These are phyloP conservation scores for Lasiommata megera DNA, from an alignment of 2,888 invertebrate genomes.

Conservation along the genomic window DNA sequence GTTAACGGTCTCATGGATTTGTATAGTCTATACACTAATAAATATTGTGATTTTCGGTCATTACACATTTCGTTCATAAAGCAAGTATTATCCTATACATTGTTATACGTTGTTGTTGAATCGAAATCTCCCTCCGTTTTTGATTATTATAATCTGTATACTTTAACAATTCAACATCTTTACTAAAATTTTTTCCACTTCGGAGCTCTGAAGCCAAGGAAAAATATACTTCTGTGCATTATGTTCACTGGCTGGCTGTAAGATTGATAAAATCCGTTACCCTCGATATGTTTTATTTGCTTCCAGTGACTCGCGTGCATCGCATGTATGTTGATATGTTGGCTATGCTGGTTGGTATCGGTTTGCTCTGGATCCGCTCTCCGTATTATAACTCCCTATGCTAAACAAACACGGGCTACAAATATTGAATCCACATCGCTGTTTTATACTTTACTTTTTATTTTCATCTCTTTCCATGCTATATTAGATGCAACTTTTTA, in stretches of 20 bases:
- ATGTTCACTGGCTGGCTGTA: conserved; percentile 29
- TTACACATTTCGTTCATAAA: too few relatives aligned
- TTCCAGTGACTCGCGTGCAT: conserved; percentile 50
- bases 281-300: conserved; percentile 41
- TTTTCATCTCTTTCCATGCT: conserved; percentile 28
- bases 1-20: too few relatives aligned
- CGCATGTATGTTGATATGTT: conserved; percentile 32
- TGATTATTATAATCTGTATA: too few relatives aligned
- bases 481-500: conserved; percentile 27
- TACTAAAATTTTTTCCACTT: too few relatives aligned
- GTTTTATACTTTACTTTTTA: conserved; percentile 52
- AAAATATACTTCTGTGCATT: background rate
- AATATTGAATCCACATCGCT: conserved; percentile 62
- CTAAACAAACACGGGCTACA: conserved; percentile 62
- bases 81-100: too few relatives aligned
- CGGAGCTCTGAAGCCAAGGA: too few relatives aligned
- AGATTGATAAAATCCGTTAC: conserved; percentile 49
- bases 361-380: conserved; percentile 42
- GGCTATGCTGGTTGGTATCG: conserved; percentile 28
- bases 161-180: too few relatives aligned
- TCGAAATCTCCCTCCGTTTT: too few relatives aligned
- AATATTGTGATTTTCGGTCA: too few relatives aligned
- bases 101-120: too few relatives aligned
- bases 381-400: conserved; percentile 51
- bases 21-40: too few relatives aligned